Percentiles rank a stretch among this genome's conserved stretches.
phyloP scores from a whole-genome alignment of 1,140 invertebrate genomes.

The Danaus melanippus region DNA sequence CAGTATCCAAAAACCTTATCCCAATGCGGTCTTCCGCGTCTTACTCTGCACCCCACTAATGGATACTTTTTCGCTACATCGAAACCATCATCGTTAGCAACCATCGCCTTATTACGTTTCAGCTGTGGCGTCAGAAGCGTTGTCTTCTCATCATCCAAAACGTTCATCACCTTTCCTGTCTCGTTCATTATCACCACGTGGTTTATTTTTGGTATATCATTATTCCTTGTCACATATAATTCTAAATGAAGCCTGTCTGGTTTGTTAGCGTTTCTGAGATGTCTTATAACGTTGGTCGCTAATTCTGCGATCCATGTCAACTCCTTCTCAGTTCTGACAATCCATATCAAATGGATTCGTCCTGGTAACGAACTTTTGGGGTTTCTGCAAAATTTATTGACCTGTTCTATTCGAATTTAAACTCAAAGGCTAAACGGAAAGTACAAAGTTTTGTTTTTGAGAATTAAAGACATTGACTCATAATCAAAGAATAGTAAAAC shows the following conservation, averaged over 20 bases:
- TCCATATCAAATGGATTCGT: conserved; percentile 58
- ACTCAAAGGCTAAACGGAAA: too few relatives aligned
- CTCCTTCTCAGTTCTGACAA: conserved; percentile 53
- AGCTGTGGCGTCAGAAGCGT: conserved; percentile 44
- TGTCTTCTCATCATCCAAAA: conserved; percentile 39
- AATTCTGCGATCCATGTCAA: conserved; percentile 48
- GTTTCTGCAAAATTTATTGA: conserved; percentile 34
- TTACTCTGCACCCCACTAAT: conserved; percentile 49
- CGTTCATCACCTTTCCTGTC: conserved; percentile 37
- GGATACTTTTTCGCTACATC: conserved; percentile 50
- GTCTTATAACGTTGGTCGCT: conserved; percentile 40
- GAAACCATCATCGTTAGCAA: conserved; percentile 27
- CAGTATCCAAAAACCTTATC: conserved; percentile 60
- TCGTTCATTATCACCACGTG: conserved; percentile 47
- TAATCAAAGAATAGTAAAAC: too few relatives aligned
- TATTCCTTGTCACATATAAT: conserved; percentile 52
- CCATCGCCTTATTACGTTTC: conserved; percentile 27
- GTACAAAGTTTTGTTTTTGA: too few relatives aligned
- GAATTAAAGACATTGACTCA: too few relatives aligned
- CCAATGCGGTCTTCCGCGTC: conserved; percentile 56
- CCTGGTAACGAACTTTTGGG: conserved; percentile 44
- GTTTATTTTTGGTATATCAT: conserved; percentile 22
- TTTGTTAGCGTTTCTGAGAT: conserved; percentile 49
- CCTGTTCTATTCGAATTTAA: too few relatives aligned
- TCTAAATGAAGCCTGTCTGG: conserved; percentile 59